A percentile compares a stretch with the other conserved stretches of the same genome.
Conservation (phyloP, 2,888 invertebrate species). For the Tipula vernalis region DNA sequence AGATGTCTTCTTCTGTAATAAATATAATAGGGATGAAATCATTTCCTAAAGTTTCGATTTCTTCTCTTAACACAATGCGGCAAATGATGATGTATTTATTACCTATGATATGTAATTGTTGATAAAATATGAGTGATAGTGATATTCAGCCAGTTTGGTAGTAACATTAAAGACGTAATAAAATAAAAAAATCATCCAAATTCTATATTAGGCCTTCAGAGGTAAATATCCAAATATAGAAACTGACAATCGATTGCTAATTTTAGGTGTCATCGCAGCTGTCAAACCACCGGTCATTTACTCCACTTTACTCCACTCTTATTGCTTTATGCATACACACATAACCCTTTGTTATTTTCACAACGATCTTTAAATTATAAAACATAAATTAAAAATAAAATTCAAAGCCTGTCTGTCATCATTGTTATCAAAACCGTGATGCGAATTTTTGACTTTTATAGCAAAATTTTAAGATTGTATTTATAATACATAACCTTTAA, state of each 20-base stretch:
- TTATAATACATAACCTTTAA: not conserved
- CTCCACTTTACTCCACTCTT: not conserved
- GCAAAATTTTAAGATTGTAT: not conserved
- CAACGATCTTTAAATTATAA: not conserved
- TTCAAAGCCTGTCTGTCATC: not conserved
- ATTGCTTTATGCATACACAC: not conserved
- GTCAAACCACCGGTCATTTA: not conserved
- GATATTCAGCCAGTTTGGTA: not conserved
- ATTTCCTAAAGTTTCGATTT: too few species aligned
- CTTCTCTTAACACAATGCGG: too few species aligned
- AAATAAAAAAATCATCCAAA: not conserved
- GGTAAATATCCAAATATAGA: not conserved
- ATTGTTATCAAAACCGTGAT: not conserved
- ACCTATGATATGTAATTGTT: too few species aligned
- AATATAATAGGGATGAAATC: too few species aligned
- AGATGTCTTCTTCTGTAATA: too few species aligned
- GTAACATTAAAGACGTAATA: not conserved
- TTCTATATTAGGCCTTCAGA: not conserved
- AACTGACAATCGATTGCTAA: not conserved
- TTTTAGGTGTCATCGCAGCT: not conserved
- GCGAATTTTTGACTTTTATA: not conserved
- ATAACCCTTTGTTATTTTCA: not conserved
- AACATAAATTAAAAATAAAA: not conserved
- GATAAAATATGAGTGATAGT: not conserved
- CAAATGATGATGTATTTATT: too few species aligned